Evolutionary conservation across 2,113 vertebrate genomes (phyloP).

Genomic region (Grantiella picta): DNA sequence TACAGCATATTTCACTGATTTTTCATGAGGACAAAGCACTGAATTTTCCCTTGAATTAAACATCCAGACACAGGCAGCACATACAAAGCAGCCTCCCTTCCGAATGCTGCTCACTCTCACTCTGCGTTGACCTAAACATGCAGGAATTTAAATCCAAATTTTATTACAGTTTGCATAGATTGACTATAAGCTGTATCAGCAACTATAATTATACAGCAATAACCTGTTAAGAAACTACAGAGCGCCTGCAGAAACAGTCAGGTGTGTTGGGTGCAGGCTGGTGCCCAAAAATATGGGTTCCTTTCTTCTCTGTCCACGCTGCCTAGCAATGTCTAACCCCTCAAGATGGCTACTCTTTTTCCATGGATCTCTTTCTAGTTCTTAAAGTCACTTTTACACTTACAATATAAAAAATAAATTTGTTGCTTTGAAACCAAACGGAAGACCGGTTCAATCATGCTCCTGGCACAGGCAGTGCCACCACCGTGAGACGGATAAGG

Average conservation of each 20-base stretch:
- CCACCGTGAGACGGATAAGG: not conserved
- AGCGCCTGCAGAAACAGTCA: not conserved
- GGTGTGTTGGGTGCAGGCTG: not conserved
- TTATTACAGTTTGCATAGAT: not conserved
- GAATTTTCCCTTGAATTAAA: not conserved
- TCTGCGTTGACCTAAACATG: not conserved
- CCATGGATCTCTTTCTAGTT: not conserved
- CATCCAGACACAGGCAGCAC: not conserved
- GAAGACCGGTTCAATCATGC: not conserved
- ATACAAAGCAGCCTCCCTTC: not conserved
- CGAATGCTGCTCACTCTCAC: fast-evolving
- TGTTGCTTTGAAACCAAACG: not conserved
- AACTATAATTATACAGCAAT: not conserved
- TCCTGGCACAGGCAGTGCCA: not conserved
- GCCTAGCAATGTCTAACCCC: not conserved
- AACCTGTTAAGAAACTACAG: not conserved
- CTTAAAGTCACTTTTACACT: not conserved
- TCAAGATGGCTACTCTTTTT: not conserved
- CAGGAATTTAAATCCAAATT: not conserved
- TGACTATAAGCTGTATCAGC: not conserved
- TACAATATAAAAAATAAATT: not conserved
- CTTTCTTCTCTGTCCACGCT: not conserved
- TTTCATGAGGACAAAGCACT: not conserved
- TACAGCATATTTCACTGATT: not conserved
- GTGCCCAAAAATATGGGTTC: not conserved